Percentiles rank a stretch among this genome's conserved stretches.
phyloP scores from a whole-genome alignment of 1,140 invertebrate genomes.

The Apis laboriosa region DNA sequence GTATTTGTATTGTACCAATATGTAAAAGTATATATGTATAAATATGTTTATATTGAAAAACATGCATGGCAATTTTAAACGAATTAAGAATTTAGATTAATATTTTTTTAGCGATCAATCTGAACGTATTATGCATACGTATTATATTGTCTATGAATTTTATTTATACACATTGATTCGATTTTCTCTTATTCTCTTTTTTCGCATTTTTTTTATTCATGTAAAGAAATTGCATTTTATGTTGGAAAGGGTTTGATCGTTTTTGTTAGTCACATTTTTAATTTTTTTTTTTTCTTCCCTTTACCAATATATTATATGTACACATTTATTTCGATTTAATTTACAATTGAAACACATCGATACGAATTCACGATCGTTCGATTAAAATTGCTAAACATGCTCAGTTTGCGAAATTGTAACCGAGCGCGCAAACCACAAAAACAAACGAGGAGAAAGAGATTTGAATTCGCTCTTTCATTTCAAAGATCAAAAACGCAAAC shows the following conservation, averaged over 20 bases:
- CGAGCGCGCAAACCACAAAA: constrained; percentile 1
- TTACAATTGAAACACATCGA: not conserved
- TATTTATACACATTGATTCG: not conserved
- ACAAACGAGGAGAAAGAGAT: too few relatives aligned
- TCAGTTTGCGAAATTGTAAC: constrained; percentile 10
- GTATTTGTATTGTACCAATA: constrained; percentile 28
- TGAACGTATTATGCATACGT: constrained; percentile 6
- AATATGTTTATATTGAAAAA: constrained; percentile 37
- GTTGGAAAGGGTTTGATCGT: not conserved
- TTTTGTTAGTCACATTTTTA: not conserved
- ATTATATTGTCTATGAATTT: constrained; percentile 2
- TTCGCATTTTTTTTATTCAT: not conserved
- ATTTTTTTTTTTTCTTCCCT: not conserved
- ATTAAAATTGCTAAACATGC: constrained; percentile 45
- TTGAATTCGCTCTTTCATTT: constrained; percentile 18
- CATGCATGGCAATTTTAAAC: constrained; percentile 49
- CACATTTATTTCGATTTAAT: not conserved
- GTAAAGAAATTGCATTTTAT: not conserved
- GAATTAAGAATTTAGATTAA: constrained; percentile 21
- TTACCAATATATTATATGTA: not conserved
- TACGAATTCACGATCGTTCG: not conserved
- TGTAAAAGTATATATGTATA: constrained; percentile 52
- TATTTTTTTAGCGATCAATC: not conserved
- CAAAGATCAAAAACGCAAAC: constrained; percentile 14
- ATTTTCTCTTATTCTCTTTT: not conserved